phyloP scores from a whole-genome alignment of 2,797 vertebrate genomes.

The Strix occidentalis region DNA sequence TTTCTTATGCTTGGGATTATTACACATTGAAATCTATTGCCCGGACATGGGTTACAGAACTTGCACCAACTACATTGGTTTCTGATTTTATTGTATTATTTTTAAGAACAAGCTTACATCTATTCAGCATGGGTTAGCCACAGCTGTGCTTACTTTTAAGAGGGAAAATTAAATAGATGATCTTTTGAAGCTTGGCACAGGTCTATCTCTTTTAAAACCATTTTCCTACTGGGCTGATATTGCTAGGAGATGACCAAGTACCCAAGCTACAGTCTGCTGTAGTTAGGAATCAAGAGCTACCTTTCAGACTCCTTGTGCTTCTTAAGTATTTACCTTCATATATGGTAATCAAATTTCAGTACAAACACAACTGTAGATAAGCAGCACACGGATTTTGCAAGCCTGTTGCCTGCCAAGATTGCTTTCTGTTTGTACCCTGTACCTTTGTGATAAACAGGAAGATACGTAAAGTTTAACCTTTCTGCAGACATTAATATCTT shows the following conservation, averaged over 20 bases:
- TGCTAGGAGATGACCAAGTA: not conserved
- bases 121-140: not conserved
- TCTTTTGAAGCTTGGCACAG: not conserved
- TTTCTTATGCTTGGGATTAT: not conserved
- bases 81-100: not conserved
- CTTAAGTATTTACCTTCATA: conserved; percentile 10
- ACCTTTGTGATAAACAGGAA: conserved; percentile 68
- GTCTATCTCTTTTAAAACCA: not conserved
- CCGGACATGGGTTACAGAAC: not conserved
- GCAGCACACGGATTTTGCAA: conserved; percentile 32
- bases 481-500: conserved; percentile 43
- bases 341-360: conserved; percentile 15
- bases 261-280: not conserved
- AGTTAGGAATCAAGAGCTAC: not conserved
- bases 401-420: conserved; percentile 51
- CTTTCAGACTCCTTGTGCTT: not conserved
- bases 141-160: not conserved
- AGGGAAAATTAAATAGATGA: not conserved
- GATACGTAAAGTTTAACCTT: conserved; percentile 65
- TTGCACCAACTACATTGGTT: not conserved
- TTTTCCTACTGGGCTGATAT: not conserved
- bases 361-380: conserved; percentile 42
- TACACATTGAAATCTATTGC: not conserved
- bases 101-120: not conserved
- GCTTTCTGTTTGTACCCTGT: conserved; percentile 56